Evolutionary conservation across 2,113 vertebrate genomes (phyloP), one percentile per base, ranked within the genome.

Genomic region (Pollimyrus isidori): DNA sequence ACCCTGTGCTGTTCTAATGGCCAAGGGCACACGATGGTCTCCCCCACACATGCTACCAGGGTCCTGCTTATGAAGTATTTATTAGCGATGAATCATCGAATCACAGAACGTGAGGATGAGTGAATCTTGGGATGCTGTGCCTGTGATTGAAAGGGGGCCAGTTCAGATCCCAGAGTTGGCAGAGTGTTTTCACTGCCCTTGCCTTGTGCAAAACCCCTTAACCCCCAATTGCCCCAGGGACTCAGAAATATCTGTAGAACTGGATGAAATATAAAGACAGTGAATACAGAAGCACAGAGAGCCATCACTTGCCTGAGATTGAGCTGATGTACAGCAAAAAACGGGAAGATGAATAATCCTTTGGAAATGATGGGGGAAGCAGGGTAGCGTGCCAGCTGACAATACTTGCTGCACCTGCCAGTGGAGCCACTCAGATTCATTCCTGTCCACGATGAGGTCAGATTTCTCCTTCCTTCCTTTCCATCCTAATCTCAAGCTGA

Each of bases 271-370:
- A 88, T 53, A 69, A 58, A 73, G 23, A 26, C 26, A 73, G 56
- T 65, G 15, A 87, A 87, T 30, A 87, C 56, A 50, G 35, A 88
- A 21, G 62, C 88, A 89, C 23, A 56, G n/a, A 89, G 80, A 73
- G 21, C 69, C 45, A 48, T n/a, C 88, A 65, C n/a, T 26, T 65
- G 58, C 58, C 26, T 89, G 30, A 76, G 69, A 7, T 26, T 17
- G 50, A 80, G 49, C 65, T 76, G 46, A 58, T 7, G 56, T 45
- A 10, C 52, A 87, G 52, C 86, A 62, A 62, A 45, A 49, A 69
- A 88, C 10, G 48, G n/a, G 7, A 49, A n/a, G 56, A 53, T 17
- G 19, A 26, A 42, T 62, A 42, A 88, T 19, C 30, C 39, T 9
- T 65, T 4, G 17, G 13, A 50, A 39, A 69, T 48, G 21, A 17